These are phyloP conservation scores for Saimiri boliviensis DNA, from an alignment of 2,113 vertebrate genomes.

Conservation along the genomic window DNA sequence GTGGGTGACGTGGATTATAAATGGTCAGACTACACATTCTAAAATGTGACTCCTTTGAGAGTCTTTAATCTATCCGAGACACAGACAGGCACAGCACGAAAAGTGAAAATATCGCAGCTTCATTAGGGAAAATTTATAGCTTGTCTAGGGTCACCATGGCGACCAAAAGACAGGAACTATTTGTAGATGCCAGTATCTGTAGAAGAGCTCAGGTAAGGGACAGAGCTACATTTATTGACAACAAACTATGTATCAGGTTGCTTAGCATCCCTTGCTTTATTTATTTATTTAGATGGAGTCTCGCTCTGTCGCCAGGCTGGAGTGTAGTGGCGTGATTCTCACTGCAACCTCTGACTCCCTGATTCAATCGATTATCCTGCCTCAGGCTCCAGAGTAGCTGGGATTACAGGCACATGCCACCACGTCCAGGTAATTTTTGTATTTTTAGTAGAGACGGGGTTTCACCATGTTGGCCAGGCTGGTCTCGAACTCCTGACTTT, in stretches of 20 bases:
- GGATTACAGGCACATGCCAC: too few species aligned
- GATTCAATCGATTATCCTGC: too few species aligned
- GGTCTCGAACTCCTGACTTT: too few species aligned
- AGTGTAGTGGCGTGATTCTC: too few species aligned
- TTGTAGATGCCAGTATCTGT: not conserved
- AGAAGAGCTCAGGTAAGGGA: conserved; percentile 47
- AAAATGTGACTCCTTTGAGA: conserved; percentile 56
- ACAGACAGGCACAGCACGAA: conserved; percentile 52
- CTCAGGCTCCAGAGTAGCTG: too few species aligned
- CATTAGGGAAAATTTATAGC: conserved; percentile 62
- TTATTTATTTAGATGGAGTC: not conserved
- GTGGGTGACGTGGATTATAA: conserved; percentile 7
- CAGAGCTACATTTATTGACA: not conserved
- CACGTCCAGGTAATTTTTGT: too few species aligned
- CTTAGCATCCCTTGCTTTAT: not conserved
- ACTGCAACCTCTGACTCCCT: too few species aligned
- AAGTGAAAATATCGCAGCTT: conserved; percentile 58
- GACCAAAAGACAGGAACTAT: conserved; percentile 43
- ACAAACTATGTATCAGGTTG: not conserved
- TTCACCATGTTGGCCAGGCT: too few species aligned
- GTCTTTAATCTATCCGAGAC: conserved; percentile 54
- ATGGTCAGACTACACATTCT: conserved; percentile 14
- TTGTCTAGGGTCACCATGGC: conserved; percentile 55
- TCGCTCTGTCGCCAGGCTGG: too few species aligned
- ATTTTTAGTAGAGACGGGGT: too few species aligned